Evolutionary conservation across 1,140 invertebrate species (phyloP).

Genomic region (Drosophila subpulchrella): DNA sequence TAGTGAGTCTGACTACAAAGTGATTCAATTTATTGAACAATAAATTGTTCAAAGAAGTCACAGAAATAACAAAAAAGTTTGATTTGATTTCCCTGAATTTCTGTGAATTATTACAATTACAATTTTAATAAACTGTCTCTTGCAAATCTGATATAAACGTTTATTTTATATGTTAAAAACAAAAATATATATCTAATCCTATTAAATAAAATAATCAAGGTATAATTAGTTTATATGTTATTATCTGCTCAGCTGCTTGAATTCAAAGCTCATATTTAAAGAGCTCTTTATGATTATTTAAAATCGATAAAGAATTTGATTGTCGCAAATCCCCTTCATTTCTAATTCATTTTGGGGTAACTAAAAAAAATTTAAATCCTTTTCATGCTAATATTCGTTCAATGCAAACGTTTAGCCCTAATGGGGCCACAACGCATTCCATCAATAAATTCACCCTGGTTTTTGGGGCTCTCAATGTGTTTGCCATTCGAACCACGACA

Average conservation of each 20-base stretch:
- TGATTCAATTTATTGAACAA: background rate
- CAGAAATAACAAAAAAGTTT: background rate
- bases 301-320: background rate
- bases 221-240: too few relatives aligned
- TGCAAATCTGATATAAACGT: background rate
- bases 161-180: too few relatives aligned
- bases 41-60: background rate
- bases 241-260: too few relatives aligned
- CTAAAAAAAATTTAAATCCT: conserved; percentile 14
- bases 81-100: background rate
- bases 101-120: background rate
- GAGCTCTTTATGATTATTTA: too few relatives aligned
- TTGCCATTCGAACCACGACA: conserved; percentile 42
- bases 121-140: background rate
- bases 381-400: conserved; percentile 37
- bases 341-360: conserved; percentile 7
- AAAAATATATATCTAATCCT: too few relatives aligned
- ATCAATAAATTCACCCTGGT: conserved; percentile 29
- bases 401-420: conserved; percentile 32
- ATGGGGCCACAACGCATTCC: conserved; percentile 12
- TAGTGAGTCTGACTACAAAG: background rate
- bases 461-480: conserved; percentile 30
- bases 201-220: too few relatives aligned
- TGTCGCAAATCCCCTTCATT: background rate
- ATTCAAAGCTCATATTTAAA: too few relatives aligned